A percentile compares a stretch with the other conserved stretches of the same genome.
These are phyloP conservation scores for Holcopasites calliopsidis DNA, from an alignment of 1,140 invertebrate genomes.

Conservation along the genomic window DNA sequence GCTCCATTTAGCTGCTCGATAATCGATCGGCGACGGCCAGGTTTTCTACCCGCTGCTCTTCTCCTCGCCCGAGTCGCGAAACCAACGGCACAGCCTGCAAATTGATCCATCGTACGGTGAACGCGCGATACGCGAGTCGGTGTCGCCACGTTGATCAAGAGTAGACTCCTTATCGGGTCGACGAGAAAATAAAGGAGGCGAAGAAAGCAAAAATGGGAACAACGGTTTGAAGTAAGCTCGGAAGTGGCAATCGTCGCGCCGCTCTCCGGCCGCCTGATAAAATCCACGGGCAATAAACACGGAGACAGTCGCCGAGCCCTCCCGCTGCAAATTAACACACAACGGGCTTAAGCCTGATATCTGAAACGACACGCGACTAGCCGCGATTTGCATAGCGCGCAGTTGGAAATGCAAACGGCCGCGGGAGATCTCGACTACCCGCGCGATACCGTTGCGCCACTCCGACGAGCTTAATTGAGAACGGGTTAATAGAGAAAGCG, in stretches of 20 bases:
- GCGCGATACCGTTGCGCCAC: neutral
- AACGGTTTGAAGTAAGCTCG: neutral
- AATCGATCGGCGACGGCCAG: slow-evolving; percentile 4
- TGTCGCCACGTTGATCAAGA: slow-evolving; percentile 37
- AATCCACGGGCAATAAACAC: slow-evolving; percentile 45
- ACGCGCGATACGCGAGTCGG: slow-evolving; percentile 3
- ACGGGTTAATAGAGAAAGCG: neutral
- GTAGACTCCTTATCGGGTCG: slow-evolving; percentile 36
- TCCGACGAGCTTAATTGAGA: neutral
- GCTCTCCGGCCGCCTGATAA: slow-evolving; percentile 34
- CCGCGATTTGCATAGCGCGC: slow-evolving; percentile 25
- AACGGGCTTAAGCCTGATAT: slow-evolving; percentile 25
- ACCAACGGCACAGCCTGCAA: neutral
- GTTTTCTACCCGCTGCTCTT: neutral
- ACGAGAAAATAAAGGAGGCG: neutral
- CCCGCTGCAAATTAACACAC: slow-evolving; percentile 27
- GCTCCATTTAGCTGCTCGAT: no score
- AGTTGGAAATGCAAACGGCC: slow-evolving; percentile 29
- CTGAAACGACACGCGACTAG: slow-evolving; percentile 33
- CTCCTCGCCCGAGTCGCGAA: neutral
- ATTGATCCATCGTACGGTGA: neutral
- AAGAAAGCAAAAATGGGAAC: neutral
- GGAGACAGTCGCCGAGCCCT: no score
- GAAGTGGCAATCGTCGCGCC: slow-evolving; percentile 14
- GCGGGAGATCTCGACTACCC: slow-evolving; percentile 21